Evolutionary conservation across 1,140 invertebrate genomes (phyloP).

Genomic region (Microvelia longipes): DNA sequence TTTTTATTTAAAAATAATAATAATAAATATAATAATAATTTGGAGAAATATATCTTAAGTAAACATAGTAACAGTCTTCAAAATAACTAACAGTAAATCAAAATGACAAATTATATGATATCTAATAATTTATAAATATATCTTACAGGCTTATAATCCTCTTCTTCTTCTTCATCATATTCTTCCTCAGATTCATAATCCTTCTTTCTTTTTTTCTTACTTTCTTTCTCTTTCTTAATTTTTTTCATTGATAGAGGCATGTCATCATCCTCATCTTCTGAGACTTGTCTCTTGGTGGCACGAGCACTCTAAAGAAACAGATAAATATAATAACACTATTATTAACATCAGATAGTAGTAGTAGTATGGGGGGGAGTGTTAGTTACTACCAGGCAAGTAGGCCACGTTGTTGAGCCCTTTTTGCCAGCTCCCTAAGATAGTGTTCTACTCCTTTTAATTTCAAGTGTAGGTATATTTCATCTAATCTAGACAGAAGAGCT

Average conservation of each 20-base stretch:
- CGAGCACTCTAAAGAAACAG: neutral
- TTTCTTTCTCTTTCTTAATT: constrained; percentile 53
- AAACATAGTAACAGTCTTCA: neutral
- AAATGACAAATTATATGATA: no score
- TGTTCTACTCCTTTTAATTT: no score
- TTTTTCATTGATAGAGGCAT: constrained; percentile 49
- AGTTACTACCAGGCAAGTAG: no score
- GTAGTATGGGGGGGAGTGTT: no score
- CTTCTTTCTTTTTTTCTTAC: constrained; percentile 34
- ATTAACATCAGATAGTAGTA: no score
- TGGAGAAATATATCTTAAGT: neutral
- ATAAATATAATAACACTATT: neutral
- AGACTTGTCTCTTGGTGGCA: constrained; percentile 21
- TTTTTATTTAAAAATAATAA: neutral
- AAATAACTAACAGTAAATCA: neutral
- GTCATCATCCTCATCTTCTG: constrained; percentile 40
- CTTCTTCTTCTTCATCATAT: constrained; percentile 42
- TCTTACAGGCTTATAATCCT: constrained; percentile 30
- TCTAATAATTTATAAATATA: constrained; percentile 26
- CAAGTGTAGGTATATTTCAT: no score
- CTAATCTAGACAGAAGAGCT: no score
- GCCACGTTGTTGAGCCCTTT: no score
- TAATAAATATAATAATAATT: neutral
- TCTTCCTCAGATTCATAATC: constrained; percentile 40
- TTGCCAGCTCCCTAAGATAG: no score